Conservation (phyloP, 2,888 invertebrate genomes). For the Synergus itoensis region DNA sequence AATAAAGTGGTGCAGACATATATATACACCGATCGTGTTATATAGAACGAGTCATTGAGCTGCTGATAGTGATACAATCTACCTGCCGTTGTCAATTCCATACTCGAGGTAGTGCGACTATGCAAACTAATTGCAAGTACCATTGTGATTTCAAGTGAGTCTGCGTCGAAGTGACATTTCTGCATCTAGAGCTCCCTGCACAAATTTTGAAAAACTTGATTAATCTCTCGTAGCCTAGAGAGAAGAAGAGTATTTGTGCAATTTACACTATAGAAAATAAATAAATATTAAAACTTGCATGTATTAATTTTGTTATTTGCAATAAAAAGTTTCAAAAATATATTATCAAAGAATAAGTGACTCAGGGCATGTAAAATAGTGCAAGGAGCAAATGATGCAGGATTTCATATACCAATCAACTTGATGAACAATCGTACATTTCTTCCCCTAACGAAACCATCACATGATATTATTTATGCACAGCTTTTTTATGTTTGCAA, state of each 20-base stretch:
- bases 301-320: background rate
- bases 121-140: background rate
- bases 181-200: background rate
- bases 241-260: background rate
- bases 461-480: too few species aligned
- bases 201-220: background rate
- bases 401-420: too few species aligned
- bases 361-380: too few species aligned
- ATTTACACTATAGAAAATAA: background rate
- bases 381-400: too few species aligned
- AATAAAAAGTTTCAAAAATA: too few species aligned
- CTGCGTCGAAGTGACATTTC: background rate
- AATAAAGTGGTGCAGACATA: background rate
- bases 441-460: too few species aligned
- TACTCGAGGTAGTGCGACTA: background rate
- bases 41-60: background rate
- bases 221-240: background rate
- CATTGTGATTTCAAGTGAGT: background rate
- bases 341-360: too few species aligned
- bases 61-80: background rate
- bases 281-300: background rate
- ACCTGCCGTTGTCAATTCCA: conserved; percentile 12
- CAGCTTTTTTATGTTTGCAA: too few species aligned
- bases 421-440: too few species aligned
- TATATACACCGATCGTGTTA: background rate